Percentiles rank a stretch among this genome's conserved stretches.
Conservation (phyloP, 2,113 vertebrate genomes). For the Raja brachyura region DNA sequence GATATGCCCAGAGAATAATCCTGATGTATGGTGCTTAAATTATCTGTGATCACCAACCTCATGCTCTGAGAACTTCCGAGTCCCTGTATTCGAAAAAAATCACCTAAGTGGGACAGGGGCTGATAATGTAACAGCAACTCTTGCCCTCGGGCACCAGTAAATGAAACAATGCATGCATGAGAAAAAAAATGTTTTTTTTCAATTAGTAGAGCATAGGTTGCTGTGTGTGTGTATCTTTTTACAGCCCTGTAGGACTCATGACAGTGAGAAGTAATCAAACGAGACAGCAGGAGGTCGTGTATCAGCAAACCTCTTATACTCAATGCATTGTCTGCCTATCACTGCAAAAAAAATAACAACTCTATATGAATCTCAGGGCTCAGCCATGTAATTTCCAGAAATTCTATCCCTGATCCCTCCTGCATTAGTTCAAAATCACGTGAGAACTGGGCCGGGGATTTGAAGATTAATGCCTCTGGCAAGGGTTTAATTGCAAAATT, state of each 20-base stretch:
- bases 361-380: neutral
- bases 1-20: too few relatives aligned
- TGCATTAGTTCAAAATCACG: neutral
- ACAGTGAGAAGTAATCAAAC: neutral
- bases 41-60: too few relatives aligned
- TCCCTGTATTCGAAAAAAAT: too few relatives aligned
- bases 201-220: neutral
- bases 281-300: neutral
- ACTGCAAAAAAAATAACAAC: neutral
- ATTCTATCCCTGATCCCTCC: neutral
- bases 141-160: neutral
- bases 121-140: neutral
- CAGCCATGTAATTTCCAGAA: neutral
- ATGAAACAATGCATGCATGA: neutral
- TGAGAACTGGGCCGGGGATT: neutral
- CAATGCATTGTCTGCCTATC: too few relatives aligned
- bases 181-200: neutral
- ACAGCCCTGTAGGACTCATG: neutral
- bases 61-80: neutral
- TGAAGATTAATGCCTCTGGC: neutral
- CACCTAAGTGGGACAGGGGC: too few relatives aligned
- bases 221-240: neutral
- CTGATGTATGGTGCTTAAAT: too few relatives aligned
- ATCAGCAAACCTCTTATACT: neutral
- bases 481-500: neutral